A percentile compares a stretch with the other conserved stretches of the same genome.
Conservation (phyloP, 2,113 vertebrate genomes). For the Galeopterus variegatus region DNA sequence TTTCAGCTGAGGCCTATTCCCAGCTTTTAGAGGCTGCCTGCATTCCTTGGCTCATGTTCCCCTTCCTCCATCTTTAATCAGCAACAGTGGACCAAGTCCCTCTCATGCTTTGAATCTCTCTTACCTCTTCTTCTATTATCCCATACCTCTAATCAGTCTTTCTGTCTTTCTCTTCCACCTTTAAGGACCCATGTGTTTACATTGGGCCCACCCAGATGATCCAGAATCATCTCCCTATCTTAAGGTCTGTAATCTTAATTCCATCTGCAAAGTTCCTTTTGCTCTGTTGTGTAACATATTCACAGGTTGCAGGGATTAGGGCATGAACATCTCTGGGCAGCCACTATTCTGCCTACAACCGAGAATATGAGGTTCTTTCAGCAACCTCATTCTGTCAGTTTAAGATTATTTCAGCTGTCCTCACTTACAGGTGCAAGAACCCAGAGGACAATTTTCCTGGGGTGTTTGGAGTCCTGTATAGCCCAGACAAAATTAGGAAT, state of each 20-base stretch:
- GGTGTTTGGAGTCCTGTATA: neutral
- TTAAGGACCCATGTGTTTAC: neutral
- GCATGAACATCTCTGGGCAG: neutral
- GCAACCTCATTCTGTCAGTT: neutral
- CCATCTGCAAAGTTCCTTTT: neutral
- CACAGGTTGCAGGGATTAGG: neutral
- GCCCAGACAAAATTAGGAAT: neutral
- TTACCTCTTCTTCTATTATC: neutral
- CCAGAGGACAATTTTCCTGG: neutral
- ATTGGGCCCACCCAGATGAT: neutral
- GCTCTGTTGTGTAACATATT: neutral
- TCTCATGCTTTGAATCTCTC: neutral
- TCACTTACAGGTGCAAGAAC: neutral
- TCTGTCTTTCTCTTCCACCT: neutral
- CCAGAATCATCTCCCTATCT: neutral
- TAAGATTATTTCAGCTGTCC: neutral
- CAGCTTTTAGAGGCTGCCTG: neutral
- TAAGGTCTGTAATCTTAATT: neutral
- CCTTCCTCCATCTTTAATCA: neutral
- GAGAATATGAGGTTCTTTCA: neutral
- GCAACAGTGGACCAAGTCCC: neutral
- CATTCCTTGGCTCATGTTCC: neutral
- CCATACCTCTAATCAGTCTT: neutral
- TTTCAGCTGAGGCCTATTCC: neutral
- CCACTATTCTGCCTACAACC: neutral